These are phyloP conservation scores for Ochropleura leucogaster DNA, from an alignment of 2,888 invertebrate genomes.

Conservation along the genomic window DNA sequence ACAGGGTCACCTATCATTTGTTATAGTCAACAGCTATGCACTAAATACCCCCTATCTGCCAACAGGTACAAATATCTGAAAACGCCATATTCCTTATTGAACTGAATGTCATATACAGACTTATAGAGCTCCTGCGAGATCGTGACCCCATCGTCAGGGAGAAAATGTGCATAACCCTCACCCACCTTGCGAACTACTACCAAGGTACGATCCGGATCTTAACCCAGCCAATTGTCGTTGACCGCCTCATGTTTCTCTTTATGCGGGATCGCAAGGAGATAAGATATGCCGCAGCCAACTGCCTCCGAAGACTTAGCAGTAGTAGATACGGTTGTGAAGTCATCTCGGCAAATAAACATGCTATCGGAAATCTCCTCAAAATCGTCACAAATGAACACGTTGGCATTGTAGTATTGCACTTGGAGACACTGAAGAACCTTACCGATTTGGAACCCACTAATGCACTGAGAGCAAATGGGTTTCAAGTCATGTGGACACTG, in stretches of 20 bases:
- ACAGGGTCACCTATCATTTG: background rate
- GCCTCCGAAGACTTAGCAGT: constrained; percentile 75
- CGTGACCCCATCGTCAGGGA: constrained; percentile 81
- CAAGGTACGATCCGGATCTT: constrained; percentile 82
- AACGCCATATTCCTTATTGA: constrained; percentile 82
- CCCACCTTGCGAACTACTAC: constrained; percentile 77
- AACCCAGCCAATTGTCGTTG: constrained; percentile 74
- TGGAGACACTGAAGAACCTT: constrained; percentile 78
- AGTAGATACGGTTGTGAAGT: constrained; percentile 73
- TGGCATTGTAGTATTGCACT: constrained; percentile 81
- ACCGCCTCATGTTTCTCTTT: constrained; percentile 78
- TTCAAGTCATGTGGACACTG: constrained; percentile 78
- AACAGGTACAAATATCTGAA: constrained; percentile 85
- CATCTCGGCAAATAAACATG: constrained; percentile 71
- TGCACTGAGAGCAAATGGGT: constrained; percentile 78
- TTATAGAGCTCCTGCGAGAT: constrained; percentile 80
- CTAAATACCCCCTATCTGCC: constrained; percentile 1
- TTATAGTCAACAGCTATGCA: constrained; percentile 52
- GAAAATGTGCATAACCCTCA: constrained; percentile 81
- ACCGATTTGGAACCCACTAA: constrained; percentile 79
- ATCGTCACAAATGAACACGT: constrained; percentile 81
- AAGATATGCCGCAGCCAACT: constrained; percentile 82
- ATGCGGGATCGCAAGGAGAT: constrained; percentile 84
- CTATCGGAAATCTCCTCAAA: constrained; percentile 81
- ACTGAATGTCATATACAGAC: constrained; percentile 79